Conservation (phyloP, 2,888 invertebrate species). For the Steinernema carpocapsae region DNA sequence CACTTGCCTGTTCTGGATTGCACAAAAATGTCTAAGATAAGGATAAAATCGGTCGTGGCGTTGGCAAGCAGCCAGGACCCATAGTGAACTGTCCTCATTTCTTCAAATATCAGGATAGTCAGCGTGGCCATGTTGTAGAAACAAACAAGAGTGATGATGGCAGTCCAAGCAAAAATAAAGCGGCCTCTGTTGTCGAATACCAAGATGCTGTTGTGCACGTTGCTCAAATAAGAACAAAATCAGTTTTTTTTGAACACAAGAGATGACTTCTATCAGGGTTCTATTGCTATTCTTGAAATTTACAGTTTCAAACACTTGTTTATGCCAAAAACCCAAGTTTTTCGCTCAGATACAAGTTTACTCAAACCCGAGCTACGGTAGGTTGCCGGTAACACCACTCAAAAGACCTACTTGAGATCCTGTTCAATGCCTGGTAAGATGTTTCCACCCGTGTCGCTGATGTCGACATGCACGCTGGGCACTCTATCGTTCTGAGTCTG, state of each 20-base stretch:
- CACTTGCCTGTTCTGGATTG: slow-evolving; percentile 36
- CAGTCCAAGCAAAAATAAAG: slow-evolving; percentile 44
- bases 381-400: too few species aligned
- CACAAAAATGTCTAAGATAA: slow-evolving; percentile 24
- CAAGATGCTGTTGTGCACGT: slow-evolving; percentile 1
- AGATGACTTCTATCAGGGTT: too few species aligned
- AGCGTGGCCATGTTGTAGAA: slow-evolving; percentile 52
- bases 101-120: slow-evolving; percentile 49
- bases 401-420: neutral
- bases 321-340: too few species aligned
- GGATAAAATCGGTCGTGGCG: slow-evolving; percentile 35
- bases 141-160: slow-evolving; percentile 46
- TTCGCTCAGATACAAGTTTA: too few species aligned
- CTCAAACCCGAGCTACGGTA: too few species aligned
- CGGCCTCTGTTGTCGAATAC: slow-evolving; percentile 37
- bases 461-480: slow-evolving; percentile 18
- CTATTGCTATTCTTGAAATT: neutral
- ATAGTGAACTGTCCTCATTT: slow-evolving; percentile 38
- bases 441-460: slow-evolving; percentile 11
- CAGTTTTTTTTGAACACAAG: neutral
- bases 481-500: neutral
- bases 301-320: neutral
- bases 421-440: neutral
- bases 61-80: slow-evolving; percentile 30
- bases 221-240: neutral